These are phyloP conservation scores for Phaenicophaeus curvirostris DNA, from an alignment of 2,797 vertebrate species.

Conservation along the genomic window DNA sequence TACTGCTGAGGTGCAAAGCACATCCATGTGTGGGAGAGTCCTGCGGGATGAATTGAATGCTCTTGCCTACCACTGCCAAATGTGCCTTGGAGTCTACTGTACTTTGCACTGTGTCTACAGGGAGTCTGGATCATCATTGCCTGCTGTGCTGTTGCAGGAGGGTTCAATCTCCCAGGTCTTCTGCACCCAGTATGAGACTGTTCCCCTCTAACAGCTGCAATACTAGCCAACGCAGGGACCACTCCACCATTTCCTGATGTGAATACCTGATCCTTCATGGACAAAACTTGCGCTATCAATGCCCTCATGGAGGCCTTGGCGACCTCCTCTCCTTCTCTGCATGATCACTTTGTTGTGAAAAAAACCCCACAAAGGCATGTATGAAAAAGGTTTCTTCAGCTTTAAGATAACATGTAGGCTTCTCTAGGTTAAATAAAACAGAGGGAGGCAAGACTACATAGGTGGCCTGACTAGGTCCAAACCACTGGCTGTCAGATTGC, in stretches of 20 bases:
- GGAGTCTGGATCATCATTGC: background rate
- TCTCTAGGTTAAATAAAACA: background rate
- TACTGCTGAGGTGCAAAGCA: background rate
- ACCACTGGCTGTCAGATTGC: background rate
- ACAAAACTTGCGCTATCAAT: background rate
- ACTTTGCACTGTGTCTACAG: background rate
- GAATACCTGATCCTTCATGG: background rate
- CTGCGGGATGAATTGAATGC: background rate
- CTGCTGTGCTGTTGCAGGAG: background rate
- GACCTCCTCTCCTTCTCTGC: background rate
- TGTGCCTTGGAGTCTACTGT: background rate
- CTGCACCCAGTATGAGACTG: background rate
- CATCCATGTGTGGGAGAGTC: background rate
- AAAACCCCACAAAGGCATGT: rapidly evolving
- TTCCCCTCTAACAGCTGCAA: rapidly evolving
- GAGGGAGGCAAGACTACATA: background rate
- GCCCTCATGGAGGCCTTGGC: background rate
- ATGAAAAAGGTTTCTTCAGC: background rate
- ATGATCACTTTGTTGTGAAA: background rate
- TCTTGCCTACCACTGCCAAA: background rate
- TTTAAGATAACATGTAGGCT: background rate
- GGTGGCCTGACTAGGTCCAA: background rate
- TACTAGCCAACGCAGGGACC: background rate
- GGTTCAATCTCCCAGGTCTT: background rate
- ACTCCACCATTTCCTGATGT: background rate